A percentile compares a stretch with the other conserved stretches of the same genome.
These are phyloP conservation scores for Vollenhovia emeryi DNA, from an alignment of 1,140 invertebrate species.

Conservation along the genomic window DNA sequence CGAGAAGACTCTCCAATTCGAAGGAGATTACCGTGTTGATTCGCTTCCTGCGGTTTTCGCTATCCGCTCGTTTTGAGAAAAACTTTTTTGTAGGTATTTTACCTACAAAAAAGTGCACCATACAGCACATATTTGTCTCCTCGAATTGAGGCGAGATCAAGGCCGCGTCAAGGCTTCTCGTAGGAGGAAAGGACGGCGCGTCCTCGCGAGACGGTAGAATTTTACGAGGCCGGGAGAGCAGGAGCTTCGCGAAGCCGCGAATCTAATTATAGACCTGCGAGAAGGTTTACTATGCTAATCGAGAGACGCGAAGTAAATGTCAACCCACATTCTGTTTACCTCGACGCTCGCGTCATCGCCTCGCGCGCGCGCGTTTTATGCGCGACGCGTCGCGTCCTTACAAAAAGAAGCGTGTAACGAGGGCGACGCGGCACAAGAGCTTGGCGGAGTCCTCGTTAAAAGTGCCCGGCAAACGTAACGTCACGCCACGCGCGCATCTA, in stretches of 20 bases:
- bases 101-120: no score
- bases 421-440: constrained; percentile 55
- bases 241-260: constrained; percentile 71
- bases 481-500: not conserved
- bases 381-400: constrained; percentile 30
- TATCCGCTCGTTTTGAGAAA: not conserved
- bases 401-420: constrained; percentile 44
- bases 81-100: no score
- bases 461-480: constrained; percentile 51
- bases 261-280: constrained; percentile 78
- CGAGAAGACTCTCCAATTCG: not conserved
- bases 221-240: not conserved
- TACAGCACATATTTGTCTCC: not conserved
- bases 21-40: not conserved
- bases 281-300: constrained; percentile 80
- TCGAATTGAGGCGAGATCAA: constrained; percentile 24
- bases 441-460: constrained; percentile 62
- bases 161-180: not conserved
- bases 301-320: constrained; percentile 72
- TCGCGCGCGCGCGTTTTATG: constrained; percentile 49
- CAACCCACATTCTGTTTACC: constrained; percentile 77
- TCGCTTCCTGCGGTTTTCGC: not conserved
- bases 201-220: not conserved
- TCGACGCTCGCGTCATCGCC: constrained; percentile 53
- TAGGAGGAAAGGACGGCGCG: not conserved